A percentile compares a stretch with the other conserved stretches of the same genome.
These are phyloP conservation scores for Eulemur coronatus DNA, from an alignment of 2,797 vertebrate genomes.

Conservation along the genomic window DNA sequence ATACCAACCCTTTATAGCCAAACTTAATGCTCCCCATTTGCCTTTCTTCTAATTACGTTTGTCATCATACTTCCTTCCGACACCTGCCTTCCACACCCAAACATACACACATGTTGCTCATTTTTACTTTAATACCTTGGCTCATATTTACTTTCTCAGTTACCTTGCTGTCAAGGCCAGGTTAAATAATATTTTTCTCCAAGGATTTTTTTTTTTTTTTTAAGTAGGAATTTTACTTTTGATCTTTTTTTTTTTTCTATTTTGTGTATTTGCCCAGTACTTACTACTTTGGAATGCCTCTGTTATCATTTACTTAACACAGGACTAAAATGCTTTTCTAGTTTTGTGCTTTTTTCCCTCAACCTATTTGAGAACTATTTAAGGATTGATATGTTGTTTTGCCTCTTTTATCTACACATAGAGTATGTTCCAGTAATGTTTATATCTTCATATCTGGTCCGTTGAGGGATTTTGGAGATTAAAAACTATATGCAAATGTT, in stretches of 20 bases:
- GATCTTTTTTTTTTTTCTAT: background rate
- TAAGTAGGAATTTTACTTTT: background rate
- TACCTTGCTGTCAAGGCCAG: background rate
- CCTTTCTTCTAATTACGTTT: background rate
- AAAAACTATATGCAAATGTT: background rate
- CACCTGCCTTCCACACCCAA: background rate
- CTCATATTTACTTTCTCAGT: background rate
- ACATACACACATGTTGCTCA: background rate
- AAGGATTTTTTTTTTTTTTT: background rate
- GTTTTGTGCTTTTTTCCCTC: background rate
- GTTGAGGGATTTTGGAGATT: background rate
- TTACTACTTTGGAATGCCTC: background rate
- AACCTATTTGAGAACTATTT: constrained; percentile 9
- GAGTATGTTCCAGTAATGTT: background rate
- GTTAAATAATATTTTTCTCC: background rate
- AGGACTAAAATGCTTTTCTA: background rate
- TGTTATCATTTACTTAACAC: background rate
- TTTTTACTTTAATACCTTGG: constrained; percentile 17
- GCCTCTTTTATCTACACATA: background rate
- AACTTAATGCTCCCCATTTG: background rate
- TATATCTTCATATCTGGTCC: background rate
- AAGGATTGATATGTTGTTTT: background rate
- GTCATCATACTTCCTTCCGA: background rate
- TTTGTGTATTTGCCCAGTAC: constrained; percentile 3
- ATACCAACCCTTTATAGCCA: background rate